Conservation (phyloP, 2,888 invertebrate species). For the Harpagoxenus sublaevis region DNA sequence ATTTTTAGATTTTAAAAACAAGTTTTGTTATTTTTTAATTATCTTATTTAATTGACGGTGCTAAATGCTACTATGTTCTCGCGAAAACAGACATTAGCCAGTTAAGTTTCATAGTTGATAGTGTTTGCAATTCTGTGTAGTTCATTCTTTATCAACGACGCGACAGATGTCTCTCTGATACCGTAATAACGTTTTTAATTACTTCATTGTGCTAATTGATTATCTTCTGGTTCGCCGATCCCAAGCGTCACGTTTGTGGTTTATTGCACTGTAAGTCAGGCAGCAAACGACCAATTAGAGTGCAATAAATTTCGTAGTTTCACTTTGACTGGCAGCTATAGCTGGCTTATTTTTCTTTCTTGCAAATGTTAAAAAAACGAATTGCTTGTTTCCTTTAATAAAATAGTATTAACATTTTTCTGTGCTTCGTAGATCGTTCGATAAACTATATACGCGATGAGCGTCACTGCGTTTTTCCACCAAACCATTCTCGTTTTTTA, state of each 20-base stretch:
- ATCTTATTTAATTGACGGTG: background rate
- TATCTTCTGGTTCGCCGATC: slow-evolving; percentile 60
- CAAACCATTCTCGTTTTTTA: slow-evolving; percentile 6
- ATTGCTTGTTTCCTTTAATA: background rate
- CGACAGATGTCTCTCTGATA: slow-evolving; percentile 59
- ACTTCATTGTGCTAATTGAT: slow-evolving; percentile 70
- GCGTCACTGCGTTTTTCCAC: slow-evolving; percentile 5
- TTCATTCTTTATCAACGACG: slow-evolving; percentile 46
- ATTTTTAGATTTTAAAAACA: background rate
- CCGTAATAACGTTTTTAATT: slow-evolving; percentile 70
- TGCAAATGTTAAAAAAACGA: background rate
- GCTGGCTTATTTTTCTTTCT: background rate
- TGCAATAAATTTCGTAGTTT: slow-evolving; percentile 24
- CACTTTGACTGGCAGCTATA: background rate
- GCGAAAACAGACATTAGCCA: background rate
- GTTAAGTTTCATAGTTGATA: background rate
- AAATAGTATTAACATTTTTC: background rate
- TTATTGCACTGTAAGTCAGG: slow-evolving; percentile 10
- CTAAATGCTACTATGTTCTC: background rate
- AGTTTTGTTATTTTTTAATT: background rate
- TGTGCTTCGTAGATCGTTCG: background rate
- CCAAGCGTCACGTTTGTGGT: slow-evolving; percentile 51
- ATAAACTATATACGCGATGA: background rate
- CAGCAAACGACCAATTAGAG: slow-evolving; percentile 52
- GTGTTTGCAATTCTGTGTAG: slow-evolving; percentile 7